These are phyloP conservation scores for Philopotamus ludificatus DNA, from an alignment of 1,140 invertebrate species.

Conservation along the genomic window DNA sequence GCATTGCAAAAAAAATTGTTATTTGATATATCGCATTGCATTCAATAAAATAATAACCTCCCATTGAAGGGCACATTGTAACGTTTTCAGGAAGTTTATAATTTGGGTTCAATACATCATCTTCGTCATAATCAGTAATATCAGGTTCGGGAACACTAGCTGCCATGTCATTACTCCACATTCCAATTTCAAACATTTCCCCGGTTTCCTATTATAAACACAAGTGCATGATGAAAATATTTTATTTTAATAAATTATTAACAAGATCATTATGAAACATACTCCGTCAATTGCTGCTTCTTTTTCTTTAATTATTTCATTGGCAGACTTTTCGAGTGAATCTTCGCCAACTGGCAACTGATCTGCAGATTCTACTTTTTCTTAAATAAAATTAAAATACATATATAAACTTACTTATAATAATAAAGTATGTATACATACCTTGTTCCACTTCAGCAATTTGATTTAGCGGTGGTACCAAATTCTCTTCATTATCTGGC, in stretches of 20 bases:
- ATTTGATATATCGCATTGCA: conserved; percentile 6
- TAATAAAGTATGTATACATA: conserved; percentile 2
- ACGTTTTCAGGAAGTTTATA: conserved; percentile 53
- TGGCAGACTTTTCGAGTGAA: conserved; percentile 49
- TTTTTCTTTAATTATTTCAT: conserved; percentile 56
- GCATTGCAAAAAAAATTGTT: not conserved
- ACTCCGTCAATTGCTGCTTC: conserved; percentile 47
- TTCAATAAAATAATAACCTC: conserved; percentile 30
- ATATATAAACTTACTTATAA: not conserved
- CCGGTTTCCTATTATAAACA: no score
- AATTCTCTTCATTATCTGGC: conserved; percentile 41
- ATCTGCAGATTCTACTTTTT: no score
- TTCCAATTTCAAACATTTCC: conserved; percentile 78
- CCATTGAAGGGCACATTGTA: conserved; percentile 54
- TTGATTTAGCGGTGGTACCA: conserved; percentile 12
- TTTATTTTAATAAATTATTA: conserved; percentile 15
- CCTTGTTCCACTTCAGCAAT: not conserved
- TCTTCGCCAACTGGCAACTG: conserved; percentile 41
- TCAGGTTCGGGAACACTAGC: conserved; percentile 46
- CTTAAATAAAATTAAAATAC: conserved; percentile 37
- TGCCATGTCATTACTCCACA: conserved; percentile 88
- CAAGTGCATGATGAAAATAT: no score
- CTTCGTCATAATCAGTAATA: conserved; percentile 44
- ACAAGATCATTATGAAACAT: conserved; percentile 6
- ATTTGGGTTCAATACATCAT: conserved; percentile 47